These are phyloP conservation scores for Stichopus chloronotus DNA, from an alignment of 35 echinoderm and acorn worm genomes.

Conservation along the genomic window DNA sequence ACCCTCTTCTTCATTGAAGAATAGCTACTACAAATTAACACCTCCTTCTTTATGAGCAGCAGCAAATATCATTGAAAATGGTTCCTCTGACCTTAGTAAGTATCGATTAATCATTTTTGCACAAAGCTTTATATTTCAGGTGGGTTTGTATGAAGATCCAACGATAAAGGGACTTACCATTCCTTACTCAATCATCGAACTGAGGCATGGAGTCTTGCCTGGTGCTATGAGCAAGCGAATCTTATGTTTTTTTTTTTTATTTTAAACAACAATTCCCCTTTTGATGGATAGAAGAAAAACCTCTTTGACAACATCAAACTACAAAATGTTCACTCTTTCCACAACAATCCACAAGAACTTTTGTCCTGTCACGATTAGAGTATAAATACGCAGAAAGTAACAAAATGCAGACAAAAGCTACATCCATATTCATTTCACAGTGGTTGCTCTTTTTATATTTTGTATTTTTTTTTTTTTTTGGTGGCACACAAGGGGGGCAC, in stretches of 20 bases:
- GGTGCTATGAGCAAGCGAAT: conserved; percentile 51
- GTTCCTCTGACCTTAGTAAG: too few relatives aligned
- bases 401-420: conserved; percentile 27
- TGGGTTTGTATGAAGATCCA: neutral
- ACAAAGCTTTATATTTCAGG: neutral
- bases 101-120: too few relatives aligned
- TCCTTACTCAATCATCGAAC: neutral
- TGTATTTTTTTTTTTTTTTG: neutral
- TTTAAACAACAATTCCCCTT: neutral
- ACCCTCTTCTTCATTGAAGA: too few relatives aligned
- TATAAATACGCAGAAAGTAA: conserved; percentile 21
- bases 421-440: neutral
- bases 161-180: conserved; percentile 19
- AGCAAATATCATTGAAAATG: too few relatives aligned
- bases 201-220: neutral
- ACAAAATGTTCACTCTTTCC: conserved; percentile 20
- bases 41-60: too few relatives aligned
- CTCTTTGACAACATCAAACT: neutral
- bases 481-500: neutral
- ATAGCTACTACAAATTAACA: too few relatives aligned
- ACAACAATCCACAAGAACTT: conserved; percentile 40
- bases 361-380: conserved; percentile 11
- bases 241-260: neutral
- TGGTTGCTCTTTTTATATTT: neutral
- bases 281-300: too few relatives aligned